Percentiles rank a stretch among this genome's conserved stretches.
phyloP scores from a whole-genome alignment of 2,113 vertebrate species.

The Azemiops feae region DNA sequence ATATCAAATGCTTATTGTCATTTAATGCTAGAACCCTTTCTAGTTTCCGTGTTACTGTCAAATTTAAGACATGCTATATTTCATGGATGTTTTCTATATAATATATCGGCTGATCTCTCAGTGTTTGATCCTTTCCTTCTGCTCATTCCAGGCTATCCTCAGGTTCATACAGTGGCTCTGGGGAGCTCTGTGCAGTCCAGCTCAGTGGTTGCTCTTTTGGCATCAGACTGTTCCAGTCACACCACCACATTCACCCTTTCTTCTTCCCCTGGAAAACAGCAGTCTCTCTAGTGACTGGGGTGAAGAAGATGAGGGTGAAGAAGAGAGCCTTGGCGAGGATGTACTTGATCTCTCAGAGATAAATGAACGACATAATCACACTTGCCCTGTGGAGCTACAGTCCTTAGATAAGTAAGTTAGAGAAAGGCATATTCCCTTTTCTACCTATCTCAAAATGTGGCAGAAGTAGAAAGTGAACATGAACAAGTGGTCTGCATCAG shows the following conservation, averaged over 20 bases:
- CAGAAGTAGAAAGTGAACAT: neutral
- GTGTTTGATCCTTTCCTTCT: slow-evolving; percentile 7
- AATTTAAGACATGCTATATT: neutral
- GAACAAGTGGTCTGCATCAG: neutral
- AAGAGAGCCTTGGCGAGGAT: slow-evolving; percentile 70
- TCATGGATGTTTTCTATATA: neutral
- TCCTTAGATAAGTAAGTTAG: neutral
- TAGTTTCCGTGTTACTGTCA: neutral
- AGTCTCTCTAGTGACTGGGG: slow-evolving; percentile 67
- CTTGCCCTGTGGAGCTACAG: slow-evolving; percentile 8
- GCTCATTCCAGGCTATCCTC: slow-evolving; percentile 2
- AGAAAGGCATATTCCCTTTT: neutral
- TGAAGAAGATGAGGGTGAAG: slow-evolving; percentile 54
- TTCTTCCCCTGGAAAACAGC: slow-evolving; percentile 65
- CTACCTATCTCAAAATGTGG: neutral
- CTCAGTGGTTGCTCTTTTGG: slow-evolving; percentile 50
- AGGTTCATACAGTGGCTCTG: slow-evolving; percentile 69
- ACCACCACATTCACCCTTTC: slow-evolving; percentile 70
- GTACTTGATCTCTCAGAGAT: slow-evolving; percentile 19
- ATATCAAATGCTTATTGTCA: neutral
- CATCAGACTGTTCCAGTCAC: slow-evolving; percentile 42
- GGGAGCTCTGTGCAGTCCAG: slow-evolving; percentile 59
- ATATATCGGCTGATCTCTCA: slow-evolving; percentile 7
- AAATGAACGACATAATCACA: neutral
- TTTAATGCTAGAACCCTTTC: neutral